Evolutionary conservation across 2,888 invertebrate species (phyloP), one percentile per base, ranked within the genome.

Genomic region (Eupithecia vulgata): DNA sequence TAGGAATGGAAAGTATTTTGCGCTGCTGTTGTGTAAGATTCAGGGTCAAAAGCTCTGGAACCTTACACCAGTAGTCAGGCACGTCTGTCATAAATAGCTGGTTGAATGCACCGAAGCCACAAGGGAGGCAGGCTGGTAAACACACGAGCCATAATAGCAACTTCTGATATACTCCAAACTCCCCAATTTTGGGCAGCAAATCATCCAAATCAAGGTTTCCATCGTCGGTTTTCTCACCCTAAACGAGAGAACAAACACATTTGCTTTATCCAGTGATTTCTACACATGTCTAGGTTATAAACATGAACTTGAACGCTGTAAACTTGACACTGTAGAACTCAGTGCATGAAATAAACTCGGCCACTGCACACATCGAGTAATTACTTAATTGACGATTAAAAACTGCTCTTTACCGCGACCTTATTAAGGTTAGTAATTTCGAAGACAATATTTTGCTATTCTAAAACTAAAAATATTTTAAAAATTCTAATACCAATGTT

Each of bases 41-140:
- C 74, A 81, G 82, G 65, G 79, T 88, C 84, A 93, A 87, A 73
- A 98, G 90, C 79, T 96, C 96, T 0, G 97, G 97, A 35, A 97
- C 95, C 76, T 90, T 94, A 86, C 98, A 98, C 97, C 98, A 98
- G 91, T 98, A 97, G 62, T 97, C 96, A 0, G 98, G 98, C 48
- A 96, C 96, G 82, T 98, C 97, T 6, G 98, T 96, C 97, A 98
- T 98, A 91, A 99, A 98, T 52, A 98, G 95, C 91, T 98, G 98
- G 92, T 98, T 98, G 91, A 98, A 98, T 6, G 98, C 98, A 89
- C 98, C 97, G 91, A 98, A 98, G 42, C 98, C 98, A 84, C 98
- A 98, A 0, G 98, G 98, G 81, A 98, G 95, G 84, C 98, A 98
- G 5, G 98, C 98, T 21, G 98, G 97, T 76, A 98, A 93, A 84